phyloP scores from a whole-genome alignment of 37 sponge, comb jelly and placozoan genomes.

The Ephydatia muelleri region DNA sequence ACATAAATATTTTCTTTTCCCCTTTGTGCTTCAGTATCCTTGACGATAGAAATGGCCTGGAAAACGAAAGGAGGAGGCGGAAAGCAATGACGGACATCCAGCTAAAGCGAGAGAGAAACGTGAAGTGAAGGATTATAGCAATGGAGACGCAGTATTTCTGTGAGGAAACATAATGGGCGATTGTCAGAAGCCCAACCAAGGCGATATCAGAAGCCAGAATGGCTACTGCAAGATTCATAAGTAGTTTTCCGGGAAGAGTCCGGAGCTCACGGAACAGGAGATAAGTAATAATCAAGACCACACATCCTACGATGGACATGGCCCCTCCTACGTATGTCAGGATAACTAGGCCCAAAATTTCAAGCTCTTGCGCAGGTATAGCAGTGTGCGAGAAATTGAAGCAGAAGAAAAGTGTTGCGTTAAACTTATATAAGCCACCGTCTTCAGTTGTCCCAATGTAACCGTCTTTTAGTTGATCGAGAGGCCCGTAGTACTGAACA shows the following conservation, averaged over 20 bases:
- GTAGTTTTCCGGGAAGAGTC: constrained; percentile 40
- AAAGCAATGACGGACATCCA: constrained; percentile 52
- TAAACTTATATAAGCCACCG: too few species aligned
- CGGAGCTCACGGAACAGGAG: constrained; percentile 56
- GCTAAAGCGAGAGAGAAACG: constrained; percentile 44
- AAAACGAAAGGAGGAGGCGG: constrained; percentile 7
- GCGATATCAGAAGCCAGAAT: constrained; percentile 40
- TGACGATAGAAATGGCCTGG: neutral
- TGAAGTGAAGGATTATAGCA: constrained; percentile 53
- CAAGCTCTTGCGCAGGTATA: too few species aligned
- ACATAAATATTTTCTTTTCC: constrained; percentile 5
- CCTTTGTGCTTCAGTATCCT: neutral
- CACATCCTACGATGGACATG: constrained; percentile 42
- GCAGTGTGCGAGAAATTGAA: too few species aligned
- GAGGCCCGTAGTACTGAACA: too few species aligned
- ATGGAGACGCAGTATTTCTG: constrained; percentile 17
- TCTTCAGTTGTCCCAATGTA: too few species aligned
- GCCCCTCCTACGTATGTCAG: constrained; percentile 59
- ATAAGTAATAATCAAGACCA: constrained; percentile 44
- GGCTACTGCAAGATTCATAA: constrained; percentile 47
- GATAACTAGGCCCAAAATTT: neutral
- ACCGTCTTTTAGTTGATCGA: too few species aligned
- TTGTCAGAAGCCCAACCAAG: constrained; percentile 6
- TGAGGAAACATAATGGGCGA: neutral
- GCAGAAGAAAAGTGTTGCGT: too few species aligned